phyloP scores from a whole-genome alignment of 2,888 invertebrate species.

The Seladonia tumulorum region DNA sequence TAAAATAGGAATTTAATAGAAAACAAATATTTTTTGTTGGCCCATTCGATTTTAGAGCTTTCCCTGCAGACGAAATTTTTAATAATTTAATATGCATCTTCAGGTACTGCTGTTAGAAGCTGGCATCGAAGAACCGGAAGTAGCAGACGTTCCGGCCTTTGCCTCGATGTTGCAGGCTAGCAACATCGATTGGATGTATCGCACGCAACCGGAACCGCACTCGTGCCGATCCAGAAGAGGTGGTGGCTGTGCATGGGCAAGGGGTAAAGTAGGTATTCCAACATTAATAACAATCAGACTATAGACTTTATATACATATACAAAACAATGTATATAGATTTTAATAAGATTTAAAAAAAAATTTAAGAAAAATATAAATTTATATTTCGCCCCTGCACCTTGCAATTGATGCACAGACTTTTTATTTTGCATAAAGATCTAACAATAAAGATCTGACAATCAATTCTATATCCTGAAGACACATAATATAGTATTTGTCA shows the following conservation, averaged over 20 bases:
- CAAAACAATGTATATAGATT: too few species aligned
- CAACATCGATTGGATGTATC: conserved; percentile 89
- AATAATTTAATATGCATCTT: conserved; percentile 4
- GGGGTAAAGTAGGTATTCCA: conserved; percentile 85
- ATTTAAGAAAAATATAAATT: too few species aligned
- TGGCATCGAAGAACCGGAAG: conserved; percentile 88
- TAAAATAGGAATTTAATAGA: too few species aligned
- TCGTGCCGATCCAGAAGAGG: conserved; percentile 87
- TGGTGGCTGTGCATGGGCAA: conserved; percentile 87
- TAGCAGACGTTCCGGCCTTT: conserved; percentile 88
- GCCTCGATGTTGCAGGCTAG: conserved; percentile 84
- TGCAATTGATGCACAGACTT: too few species aligned
- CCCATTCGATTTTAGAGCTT: too few species aligned
- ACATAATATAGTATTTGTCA: too few species aligned
- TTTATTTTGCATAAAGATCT: too few species aligned
- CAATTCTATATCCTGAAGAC: too few species aligned
- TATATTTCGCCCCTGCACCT: too few species aligned
- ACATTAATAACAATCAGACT: neutral
- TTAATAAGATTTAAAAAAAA: too few species aligned
- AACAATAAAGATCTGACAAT: too few species aligned
- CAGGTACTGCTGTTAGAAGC: conserved; percentile 88
- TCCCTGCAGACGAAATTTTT: neutral
- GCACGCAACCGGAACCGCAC: conserved; percentile 88
- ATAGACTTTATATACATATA: neutral
- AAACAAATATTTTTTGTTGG: too few species aligned